Conservation (phyloP, 2,888 invertebrate genomes). For the Mythimna loreyi region DNA sequence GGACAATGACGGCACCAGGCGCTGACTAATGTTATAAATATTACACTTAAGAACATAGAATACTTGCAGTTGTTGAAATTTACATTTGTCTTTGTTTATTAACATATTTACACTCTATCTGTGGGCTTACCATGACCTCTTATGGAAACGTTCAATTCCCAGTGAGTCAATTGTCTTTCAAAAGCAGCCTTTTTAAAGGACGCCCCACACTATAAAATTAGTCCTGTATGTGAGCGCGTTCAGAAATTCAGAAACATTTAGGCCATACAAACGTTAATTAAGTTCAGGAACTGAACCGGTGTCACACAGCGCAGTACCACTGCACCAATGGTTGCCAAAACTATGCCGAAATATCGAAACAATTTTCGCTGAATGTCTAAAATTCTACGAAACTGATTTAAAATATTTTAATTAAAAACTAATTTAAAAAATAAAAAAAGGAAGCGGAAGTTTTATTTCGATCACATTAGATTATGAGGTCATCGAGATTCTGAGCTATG, state of each 20-base stretch:
- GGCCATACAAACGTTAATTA: too few relatives aligned
- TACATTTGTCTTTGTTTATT: conserved; percentile 14
- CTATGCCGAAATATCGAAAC: too few relatives aligned
- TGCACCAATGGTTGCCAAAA: too few relatives aligned
- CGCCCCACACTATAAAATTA: too few relatives aligned
- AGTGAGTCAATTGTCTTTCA: too few relatives aligned
- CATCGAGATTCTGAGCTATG: conserved; percentile 5
- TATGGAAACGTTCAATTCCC: too few relatives aligned
- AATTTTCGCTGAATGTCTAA: neutral
- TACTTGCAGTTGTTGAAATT: neutral
- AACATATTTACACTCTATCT: neutral
- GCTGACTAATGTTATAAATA: conserved; percentile 38
- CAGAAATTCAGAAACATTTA: too few relatives aligned
- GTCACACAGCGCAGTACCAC: too few relatives aligned
- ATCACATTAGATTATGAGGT: conserved; percentile 13
- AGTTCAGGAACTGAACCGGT: too few relatives aligned
- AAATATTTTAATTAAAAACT: neutral
- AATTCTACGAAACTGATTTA: neutral
- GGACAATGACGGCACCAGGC: conserved; percentile 60
- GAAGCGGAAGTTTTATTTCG: conserved; percentile 20
- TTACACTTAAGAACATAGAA: conserved; percentile 5
- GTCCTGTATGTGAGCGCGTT: too few relatives aligned
- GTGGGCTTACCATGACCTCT: too few relatives aligned
- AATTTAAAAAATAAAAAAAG: conserved; percentile 8
- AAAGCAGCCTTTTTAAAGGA: too few relatives aligned